Evolutionary conservation across 2,888 invertebrate genomes (phyloP), one percentile per base, ranked within the genome.

Genomic region (Mimachlamys varia): DNA sequence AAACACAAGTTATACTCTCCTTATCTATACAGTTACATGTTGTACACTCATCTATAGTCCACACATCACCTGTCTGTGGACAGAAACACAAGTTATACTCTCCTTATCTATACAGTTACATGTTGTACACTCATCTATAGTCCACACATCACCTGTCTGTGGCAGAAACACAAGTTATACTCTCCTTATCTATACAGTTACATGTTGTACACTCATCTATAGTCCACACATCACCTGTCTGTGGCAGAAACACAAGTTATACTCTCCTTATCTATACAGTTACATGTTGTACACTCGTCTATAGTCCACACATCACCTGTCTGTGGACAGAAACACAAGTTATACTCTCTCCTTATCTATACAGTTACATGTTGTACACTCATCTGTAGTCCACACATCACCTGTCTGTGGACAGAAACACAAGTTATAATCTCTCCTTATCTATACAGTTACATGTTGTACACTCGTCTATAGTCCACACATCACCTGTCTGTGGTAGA

Each of bases 231-330:
- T n/a, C n/a, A n/a, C n/a, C n/a, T n/a, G n/a, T n/a, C n/a, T n/a
- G 92, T 4, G 90, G 76, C n/a, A 89, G 53, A 10, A 19, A 19
- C 53, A 19, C 53, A 53, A 17, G 12, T 53, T 53, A 53, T 53
- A 53, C 53, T 44, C 44, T 44, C 44, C n/a, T 7, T 7, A 87
- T 92, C 94, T 27, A 92, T 88, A 93, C 96, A 96, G 88, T 92
- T 90, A 92, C 96, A 96, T 13, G 90, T 92, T n/a, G 96, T 96
- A 92, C 96, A 96, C 87, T 95, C 95, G 92, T 96, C 96, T 49
- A 93, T 92, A 15, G 91, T 91, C 96, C 96, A 96, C 10, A 91
- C 92, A 22, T 94, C 94, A 76, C 95, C 95, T 55, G 93, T 92
- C 96, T 96, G n/a, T n/a, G n/a, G n/a, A n/a, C n/a, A n/a, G n/a